These are phyloP conservation scores for Lepidotrigona ventralis DNA, from an alignment of 1,140 invertebrate species.

Conservation along the genomic window DNA sequence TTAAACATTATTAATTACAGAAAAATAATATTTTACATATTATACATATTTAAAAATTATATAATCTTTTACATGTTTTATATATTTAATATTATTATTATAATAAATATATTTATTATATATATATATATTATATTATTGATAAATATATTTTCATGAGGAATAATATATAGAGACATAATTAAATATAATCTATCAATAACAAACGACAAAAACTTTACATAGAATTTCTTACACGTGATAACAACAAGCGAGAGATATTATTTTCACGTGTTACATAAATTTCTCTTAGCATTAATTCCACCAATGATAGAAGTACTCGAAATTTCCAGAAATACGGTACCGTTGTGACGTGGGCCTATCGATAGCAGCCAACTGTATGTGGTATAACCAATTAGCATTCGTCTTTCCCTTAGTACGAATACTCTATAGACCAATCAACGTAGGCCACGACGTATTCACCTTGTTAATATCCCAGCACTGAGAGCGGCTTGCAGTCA, in stretches of 20 bases:
- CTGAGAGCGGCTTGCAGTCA: slow-evolving; percentile 67
- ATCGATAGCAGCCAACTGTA: slow-evolving; percentile 79
- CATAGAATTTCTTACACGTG: background rate
- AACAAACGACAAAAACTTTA: background rate
- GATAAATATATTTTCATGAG: background rate
- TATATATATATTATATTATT: background rate
- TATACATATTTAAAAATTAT: too few species aligned
- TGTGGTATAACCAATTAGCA: slow-evolving; percentile 67
- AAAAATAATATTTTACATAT: too few species aligned
- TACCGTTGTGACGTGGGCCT: slow-evolving; percentile 80
- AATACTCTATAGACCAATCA: slow-evolving; percentile 78
- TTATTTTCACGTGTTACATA: slow-evolving; percentile 4
- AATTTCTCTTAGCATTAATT: background rate
- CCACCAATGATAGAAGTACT: slow-evolving; percentile 30
- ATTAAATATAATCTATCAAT: background rate
- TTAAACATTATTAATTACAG: too few species aligned
- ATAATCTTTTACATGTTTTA: background rate
- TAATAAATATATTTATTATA: too few species aligned
- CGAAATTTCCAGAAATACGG: slow-evolving; percentile 68
- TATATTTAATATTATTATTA: background rate
- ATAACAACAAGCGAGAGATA: background rate
- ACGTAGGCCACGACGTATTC: slow-evolving; percentile 78
- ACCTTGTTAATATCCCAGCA: slow-evolving; percentile 78
- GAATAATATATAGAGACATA: background rate
- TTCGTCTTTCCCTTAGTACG: slow-evolving; percentile 65